Percentiles rank a stretch among this genome's conserved stretches.
These are phyloP conservation scores for Torymus tubicola DNA, from an alignment of 2,888 invertebrate species.

Conservation along the genomic window DNA sequence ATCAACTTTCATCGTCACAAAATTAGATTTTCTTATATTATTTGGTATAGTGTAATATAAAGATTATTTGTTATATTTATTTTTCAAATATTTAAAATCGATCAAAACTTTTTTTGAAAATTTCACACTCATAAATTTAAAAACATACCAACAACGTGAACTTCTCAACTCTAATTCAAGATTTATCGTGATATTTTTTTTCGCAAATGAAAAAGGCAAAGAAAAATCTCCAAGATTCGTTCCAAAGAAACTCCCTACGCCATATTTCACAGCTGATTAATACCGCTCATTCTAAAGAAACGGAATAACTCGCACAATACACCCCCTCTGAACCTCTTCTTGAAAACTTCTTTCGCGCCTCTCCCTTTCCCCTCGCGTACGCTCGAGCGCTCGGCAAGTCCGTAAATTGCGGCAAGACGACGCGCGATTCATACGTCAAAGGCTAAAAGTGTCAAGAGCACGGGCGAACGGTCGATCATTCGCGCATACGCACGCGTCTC, in stretches of 20 bases:
- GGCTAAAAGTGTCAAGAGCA: constrained; percentile 45
- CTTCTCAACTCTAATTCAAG: no score
- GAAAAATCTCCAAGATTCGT: not conserved
- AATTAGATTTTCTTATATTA: no score
- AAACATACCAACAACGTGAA: no score
- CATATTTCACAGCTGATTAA: constrained; percentile 7
- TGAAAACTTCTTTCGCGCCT: constrained; percentile 1
- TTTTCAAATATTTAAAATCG: no score
- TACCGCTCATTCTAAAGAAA: constrained; percentile 3
- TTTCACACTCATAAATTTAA: no score
- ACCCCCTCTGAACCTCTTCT: not conserved
- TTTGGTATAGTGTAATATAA: no score
- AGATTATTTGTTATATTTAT: no score
- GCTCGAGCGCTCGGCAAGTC: constrained; percentile 13
- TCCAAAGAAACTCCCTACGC: no score
- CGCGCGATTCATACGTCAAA: constrained; percentile 40
- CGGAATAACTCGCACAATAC: constrained; percentile 18
- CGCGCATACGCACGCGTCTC: constrained; percentile 3
- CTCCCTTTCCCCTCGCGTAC: not conserved
- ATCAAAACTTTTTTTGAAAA: no score
- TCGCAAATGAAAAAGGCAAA: not conserved
- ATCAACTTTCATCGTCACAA: no score
- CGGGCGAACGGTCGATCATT: constrained; percentile 36
- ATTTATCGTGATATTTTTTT: no score
- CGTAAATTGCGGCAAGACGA: constrained; percentile 19